Evolutionary conservation across 1,140 invertebrate species (phyloP).

Genomic region (Uloborus diversus): DNA sequence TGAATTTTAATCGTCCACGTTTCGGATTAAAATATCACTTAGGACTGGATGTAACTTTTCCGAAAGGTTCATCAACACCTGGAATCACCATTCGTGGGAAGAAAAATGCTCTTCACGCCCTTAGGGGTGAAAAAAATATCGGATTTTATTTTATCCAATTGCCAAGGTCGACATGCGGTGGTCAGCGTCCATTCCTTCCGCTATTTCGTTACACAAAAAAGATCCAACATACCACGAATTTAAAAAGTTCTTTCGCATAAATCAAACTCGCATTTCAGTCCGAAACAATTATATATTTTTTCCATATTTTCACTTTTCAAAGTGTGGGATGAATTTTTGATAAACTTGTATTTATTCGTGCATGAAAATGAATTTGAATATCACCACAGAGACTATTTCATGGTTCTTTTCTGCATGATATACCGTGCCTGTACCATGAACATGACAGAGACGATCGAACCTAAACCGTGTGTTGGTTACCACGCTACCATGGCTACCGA

Average conservation of each 20-base stretch:
- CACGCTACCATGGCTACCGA: constrained; percentile 45
- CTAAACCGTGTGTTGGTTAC: constrained; percentile 35
- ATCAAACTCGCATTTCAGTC: not conserved
- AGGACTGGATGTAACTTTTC: constrained; percentile 12
- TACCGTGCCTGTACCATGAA: not conserved
- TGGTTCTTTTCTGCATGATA: not conserved
- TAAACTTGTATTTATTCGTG: not conserved
- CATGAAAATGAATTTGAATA: not conserved
- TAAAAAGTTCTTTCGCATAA: not conserved
- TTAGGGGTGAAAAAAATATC: not conserved
- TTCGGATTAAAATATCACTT: too few relatives aligned
- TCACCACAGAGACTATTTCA: not conserved
- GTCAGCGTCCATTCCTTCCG: constrained; percentile 6
- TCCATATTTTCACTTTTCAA: too few relatives aligned
- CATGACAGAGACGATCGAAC: constrained; percentile 51
- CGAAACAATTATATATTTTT: too few relatives aligned
- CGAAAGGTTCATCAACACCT: not conserved
- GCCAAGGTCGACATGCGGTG: constrained; percentile 30
- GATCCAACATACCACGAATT: not conserved
- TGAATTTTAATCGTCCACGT: too few relatives aligned
- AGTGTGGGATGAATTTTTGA: not conserved
- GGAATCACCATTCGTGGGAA: constrained; percentile 31
- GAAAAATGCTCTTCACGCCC: not conserved
- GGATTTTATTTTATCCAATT: constrained; percentile 38
- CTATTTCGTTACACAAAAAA: not conserved